A percentile compares a stretch with the other conserved stretches of the same genome.
Conservation (phyloP, 2,888 invertebrate species). For the Drosophila meridionalis region DNA sequence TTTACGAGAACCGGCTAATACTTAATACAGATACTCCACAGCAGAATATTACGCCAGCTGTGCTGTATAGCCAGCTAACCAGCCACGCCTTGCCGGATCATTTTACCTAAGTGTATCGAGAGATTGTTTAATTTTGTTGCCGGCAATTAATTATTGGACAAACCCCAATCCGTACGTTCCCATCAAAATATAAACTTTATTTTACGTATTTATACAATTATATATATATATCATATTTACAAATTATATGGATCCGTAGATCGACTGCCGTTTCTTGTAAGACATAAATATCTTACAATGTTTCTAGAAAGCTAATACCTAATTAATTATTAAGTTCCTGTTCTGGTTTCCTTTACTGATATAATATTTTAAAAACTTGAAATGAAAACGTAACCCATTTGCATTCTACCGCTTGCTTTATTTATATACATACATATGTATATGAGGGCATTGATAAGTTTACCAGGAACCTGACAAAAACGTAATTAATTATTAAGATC, state of each 20-base stretch:
- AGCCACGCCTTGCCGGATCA: conserved; percentile 32
- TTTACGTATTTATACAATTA: background rate
- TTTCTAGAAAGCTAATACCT: background rate
- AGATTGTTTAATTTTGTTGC: conserved; percentile 1
- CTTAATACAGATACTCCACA: conserved; percentile 34
- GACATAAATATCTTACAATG: background rate
- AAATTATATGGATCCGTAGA: background rate
- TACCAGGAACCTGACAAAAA: background rate
- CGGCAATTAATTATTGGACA: conserved; percentile 6
- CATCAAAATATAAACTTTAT: background rate
- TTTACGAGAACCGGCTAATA: conserved; percentile 44
- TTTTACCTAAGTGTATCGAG: background rate
- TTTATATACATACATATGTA: background rate
- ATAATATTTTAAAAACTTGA: background rate
- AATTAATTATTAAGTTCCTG: background rate
- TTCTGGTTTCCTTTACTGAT: background rate
- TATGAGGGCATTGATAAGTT: background rate
- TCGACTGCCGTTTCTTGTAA: background rate
- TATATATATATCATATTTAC: background rate
- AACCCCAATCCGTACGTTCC: no score
- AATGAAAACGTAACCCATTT: background rate
- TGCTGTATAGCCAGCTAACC: conserved; percentile 23
- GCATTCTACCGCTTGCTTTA: background rate
- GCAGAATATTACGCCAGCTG: conserved; percentile 35
- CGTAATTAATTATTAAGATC: background rate